phyloP scores from a whole-genome alignment of 1,140 invertebrate species.

The Sminthurides bifidus region DNA sequence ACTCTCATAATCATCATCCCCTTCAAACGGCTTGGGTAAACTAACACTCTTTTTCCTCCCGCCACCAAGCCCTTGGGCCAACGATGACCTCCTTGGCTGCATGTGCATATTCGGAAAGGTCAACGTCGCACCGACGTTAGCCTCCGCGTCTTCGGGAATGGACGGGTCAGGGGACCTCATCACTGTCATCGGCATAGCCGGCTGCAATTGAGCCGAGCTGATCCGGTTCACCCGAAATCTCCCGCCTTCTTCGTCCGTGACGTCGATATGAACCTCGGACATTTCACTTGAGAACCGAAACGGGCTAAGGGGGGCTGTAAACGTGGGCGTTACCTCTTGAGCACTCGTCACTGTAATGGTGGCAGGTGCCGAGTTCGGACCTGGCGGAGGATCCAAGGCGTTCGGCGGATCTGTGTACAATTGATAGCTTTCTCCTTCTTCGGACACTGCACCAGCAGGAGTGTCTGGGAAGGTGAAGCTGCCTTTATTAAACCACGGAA shows the following conservation, averaged over 20 bases:
- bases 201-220: slow-evolving; percentile 16
- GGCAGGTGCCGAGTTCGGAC: not conserved
- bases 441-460: not conserved
- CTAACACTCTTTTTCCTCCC: slow-evolving; percentile 30
- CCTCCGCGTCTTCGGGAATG: slow-evolving; percentile 24
- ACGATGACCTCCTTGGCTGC: slow-evolving; percentile 26
- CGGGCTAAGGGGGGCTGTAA: too few relatives aligned
- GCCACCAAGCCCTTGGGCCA: slow-evolving; percentile 31
- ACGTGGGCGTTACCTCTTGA: too few relatives aligned
- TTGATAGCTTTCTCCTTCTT: slow-evolving; percentile 1
- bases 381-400: not conserved
- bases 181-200: slow-evolving; percentile 2
- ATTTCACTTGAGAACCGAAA: too few relatives aligned
- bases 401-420: not conserved
- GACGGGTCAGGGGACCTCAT: not conserved
- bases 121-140: not conserved
- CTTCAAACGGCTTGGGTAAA: slow-evolving; percentile 30
- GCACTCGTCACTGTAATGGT: not conserved
- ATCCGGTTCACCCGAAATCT: slow-evolving; percentile 30
- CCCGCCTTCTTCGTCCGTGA: not conserved
- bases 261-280: not conserved
- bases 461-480: slow-evolving; percentile 30
- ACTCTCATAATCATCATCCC: slow-evolving; percentile 11
- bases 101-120: slow-evolving; percentile 19
- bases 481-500: slow-evolving; percentile 31